phyloP scores from a whole-genome alignment of 2,888 invertebrate genomes.

The Melolontha melolontha region DNA sequence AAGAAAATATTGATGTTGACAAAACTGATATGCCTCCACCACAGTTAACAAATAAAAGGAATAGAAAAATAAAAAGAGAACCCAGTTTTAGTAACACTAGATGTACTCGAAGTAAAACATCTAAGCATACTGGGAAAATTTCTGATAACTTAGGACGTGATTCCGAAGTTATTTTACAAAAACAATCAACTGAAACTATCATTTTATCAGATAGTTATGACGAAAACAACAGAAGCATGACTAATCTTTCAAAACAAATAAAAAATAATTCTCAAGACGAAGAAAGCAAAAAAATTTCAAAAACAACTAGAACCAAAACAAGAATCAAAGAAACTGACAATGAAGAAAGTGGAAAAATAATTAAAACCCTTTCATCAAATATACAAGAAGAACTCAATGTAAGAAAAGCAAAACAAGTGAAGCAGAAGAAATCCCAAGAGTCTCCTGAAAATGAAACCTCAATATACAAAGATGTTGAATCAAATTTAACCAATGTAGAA shows the following conservation, averaged over 20 bases:
- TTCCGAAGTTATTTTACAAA: slow-evolving; percentile 56
- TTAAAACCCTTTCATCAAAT: slow-evolving; percentile 36
- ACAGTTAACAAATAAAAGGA: slow-evolving; percentile 20
- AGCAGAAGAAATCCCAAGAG: slow-evolving; percentile 13
- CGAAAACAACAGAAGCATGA: slow-evolving; percentile 44
- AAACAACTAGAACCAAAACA: slow-evolving; percentile 47
- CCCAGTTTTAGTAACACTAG: neutral
- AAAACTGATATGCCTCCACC: slow-evolving; percentile 38
- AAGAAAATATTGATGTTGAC: slow-evolving; percentile 25
- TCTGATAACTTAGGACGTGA: slow-evolving; percentile 35
- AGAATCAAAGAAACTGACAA: slow-evolving; percentile 37
- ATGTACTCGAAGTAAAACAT: slow-evolving; percentile 31
- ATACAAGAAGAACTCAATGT: slow-evolving; percentile 31
- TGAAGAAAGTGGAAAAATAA: slow-evolving; percentile 35
- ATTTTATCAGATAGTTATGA: slow-evolving; percentile 52
- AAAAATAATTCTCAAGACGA: slow-evolving; percentile 10
- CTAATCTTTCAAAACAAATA: slow-evolving; percentile 32
- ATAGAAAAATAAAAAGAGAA: slow-evolving; percentile 12
- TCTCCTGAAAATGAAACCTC: neutral
- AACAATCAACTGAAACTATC: slow-evolving; percentile 50
- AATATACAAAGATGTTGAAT: slow-evolving; percentile 2
- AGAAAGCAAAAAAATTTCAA: slow-evolving; percentile 10
- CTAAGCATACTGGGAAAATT: neutral
- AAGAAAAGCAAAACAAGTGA: slow-evolving; percentile 48
- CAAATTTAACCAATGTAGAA: slow-evolving; percentile 13